phyloP scores from a whole-genome alignment of 2,888 invertebrate genomes.

The Andrena camellia region DNA sequence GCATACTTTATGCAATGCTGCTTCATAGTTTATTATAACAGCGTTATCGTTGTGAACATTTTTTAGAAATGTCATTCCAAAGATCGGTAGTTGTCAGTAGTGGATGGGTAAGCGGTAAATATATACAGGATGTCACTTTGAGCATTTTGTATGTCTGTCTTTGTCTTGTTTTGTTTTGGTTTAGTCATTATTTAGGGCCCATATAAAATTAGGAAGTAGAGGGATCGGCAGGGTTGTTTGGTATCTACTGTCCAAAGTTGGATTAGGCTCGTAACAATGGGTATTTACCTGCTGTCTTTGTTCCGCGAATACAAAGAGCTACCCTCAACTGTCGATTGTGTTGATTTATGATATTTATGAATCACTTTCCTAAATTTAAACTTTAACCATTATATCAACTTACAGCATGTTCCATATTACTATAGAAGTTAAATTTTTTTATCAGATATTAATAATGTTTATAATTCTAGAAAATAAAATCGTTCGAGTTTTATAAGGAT shows the following conservation, averaged over 20 bases:
- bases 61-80: background rate
- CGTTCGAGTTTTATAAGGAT: background rate
- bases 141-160: background rate
- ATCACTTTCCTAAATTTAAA: background rate
- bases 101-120: background rate
- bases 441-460: background rate
- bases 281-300: constrained; percentile 31
- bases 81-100: background rate
- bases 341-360: constrained; percentile 32
- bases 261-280: constrained; percentile 45
- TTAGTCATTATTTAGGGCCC: constrained; percentile 22
- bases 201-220: constrained; percentile 8
- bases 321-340: constrained; percentile 8
- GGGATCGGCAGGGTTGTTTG: constrained; percentile 10
- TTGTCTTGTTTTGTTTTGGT: constrained; percentile 4
- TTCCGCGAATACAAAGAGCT: constrained; percentile 11
- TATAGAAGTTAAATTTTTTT: background rate
- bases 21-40: background rate
- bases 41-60: background rate
- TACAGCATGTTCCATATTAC: background rate
- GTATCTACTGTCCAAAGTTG: constrained; percentile 25
- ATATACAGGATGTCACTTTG: background rate
- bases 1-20: background rate
- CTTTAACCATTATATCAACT: background rate
- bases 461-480: background rate